Evolutionary conservation across 1,140 invertebrate species (phyloP), one percentile per base, ranked within the genome.

Genomic region (Trichoplusia ni): DNA sequence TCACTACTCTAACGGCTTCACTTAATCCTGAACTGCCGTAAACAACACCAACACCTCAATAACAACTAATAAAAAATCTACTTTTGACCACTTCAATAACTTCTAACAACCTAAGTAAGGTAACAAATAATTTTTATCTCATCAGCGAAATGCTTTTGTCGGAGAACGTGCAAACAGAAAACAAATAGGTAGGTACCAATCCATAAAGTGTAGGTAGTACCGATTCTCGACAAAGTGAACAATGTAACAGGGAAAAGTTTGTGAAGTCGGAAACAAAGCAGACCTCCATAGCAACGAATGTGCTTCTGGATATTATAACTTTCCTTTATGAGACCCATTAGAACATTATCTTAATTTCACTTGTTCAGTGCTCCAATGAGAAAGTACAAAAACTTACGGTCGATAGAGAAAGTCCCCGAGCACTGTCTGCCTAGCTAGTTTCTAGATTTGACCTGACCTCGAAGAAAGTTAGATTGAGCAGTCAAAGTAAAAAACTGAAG

Each of bases 181-280:
- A 58, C 77, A 78, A 76, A 58, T 40, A 42, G 25, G 9, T 40
- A 40, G 14, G 38, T 58, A 72, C 69, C 69, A 76, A 77, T 82
- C 67, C 73, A 78, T 82, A 78, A 78, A 77, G 33, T 67, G 67
- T 70, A 67, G 67, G 67, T 70, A 67, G 67, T 70, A 75, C 67
- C 73, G 56, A 77, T 74, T 80, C 59, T 53, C 67, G 38, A 71
- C 67, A 69, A 76, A 76, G 67, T 74, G 77, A 74, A 82, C 77
- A 75, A 69, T 65, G 63, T 79, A 75, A 73, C 54, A 58, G 23
- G 66, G 68, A 70, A 75, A 80, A 82, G 74, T 80, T 82, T 67
- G 71, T 68, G 54, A 82, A 58, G 54, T 58, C 54, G 38, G 54
- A 58, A 77, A 81, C 78, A 80, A 80, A 77, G 68, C 76, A 80